Conservation (phyloP, 2,888 invertebrate genomes). For the Camptogramma bilineatum region DNA sequence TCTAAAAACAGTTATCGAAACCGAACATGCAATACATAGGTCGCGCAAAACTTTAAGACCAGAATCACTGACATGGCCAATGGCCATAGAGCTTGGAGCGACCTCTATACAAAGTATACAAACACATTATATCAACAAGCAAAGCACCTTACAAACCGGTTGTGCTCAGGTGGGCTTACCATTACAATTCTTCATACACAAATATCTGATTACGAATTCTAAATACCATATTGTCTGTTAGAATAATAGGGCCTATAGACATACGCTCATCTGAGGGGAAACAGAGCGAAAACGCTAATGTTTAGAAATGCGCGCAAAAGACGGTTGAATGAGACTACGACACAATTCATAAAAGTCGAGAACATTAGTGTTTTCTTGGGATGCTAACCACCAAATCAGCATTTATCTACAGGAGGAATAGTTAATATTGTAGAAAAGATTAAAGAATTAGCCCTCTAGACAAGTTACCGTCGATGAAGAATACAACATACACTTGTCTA, state of each 20-base stretch:
- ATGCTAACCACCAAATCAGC: neutral
- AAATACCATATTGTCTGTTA: conserved; percentile 23
- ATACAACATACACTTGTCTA: conserved; percentile 11
- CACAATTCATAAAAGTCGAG: too few relatives aligned
- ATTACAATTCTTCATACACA: conserved; percentile 28
- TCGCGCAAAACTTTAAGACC: conserved; percentile 8
- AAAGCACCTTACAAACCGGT: conserved; percentile 69
- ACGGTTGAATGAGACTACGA: neutral
- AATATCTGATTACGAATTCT: conserved; percentile 25
- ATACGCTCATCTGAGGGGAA: conserved; percentile 4
- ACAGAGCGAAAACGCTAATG: neutral
- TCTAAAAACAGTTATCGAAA: conserved; percentile 60
- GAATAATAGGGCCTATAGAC: conserved; percentile 12
- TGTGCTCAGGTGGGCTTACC: conserved; percentile 66
- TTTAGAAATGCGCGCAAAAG: neutral
- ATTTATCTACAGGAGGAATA: conserved; percentile 12
- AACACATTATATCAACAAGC: conserved; percentile 44
- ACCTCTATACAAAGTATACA: conserved; percentile 18
- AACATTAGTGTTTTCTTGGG: neutral
- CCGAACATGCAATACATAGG: conserved; percentile 50
- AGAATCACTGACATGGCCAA: neutral
- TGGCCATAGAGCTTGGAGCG: conserved; percentile 11
- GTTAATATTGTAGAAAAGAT: conserved; percentile 21
- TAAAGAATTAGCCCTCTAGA: conserved; percentile 16
- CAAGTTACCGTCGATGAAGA: conserved; percentile 11